Percentiles rank a stretch among this genome's conserved stretches.
Evolutionary conservation across 2,888 invertebrate species (phyloP).

Genomic region (Tetragnatha montana): DNA sequence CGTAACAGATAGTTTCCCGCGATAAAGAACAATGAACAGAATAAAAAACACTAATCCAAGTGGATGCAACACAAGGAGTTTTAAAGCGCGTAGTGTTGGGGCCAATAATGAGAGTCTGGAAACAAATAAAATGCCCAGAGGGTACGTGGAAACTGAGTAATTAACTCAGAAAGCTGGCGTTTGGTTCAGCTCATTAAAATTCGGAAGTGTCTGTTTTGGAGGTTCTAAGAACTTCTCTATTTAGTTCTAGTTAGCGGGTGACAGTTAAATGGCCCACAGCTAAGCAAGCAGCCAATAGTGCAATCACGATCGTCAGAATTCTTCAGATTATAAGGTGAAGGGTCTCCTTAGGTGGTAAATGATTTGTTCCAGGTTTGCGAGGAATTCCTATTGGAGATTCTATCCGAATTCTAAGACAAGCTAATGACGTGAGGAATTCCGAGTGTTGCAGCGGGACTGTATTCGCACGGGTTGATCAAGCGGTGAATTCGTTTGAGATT

Average conservation of each 20-base stretch:
- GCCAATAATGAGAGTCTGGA: constrained; percentile 64
- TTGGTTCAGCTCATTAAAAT: constrained; percentile 67
- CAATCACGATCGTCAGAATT: constrained; percentile 24
- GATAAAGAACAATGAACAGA: constrained; percentile 61
- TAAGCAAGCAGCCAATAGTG: constrained; percentile 5
- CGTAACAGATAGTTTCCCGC: constrained; percentile 62
- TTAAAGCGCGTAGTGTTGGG: constrained; percentile 53
- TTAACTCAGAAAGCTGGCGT: constrained; percentile 69
- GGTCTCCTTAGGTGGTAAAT: constrained; percentile 4
- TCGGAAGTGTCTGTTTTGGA: constrained; percentile 54
- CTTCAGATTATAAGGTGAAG: constrained; percentile 38
- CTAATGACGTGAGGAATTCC: constrained; percentile 15
- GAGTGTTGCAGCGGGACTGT: not conserved
- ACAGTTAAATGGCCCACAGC: constrained; percentile 50
- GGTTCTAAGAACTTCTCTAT: constrained; percentile 34
- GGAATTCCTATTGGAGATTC: constrained; percentile 35
- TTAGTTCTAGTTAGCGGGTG: constrained; percentile 33
- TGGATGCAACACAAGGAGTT: constrained; percentile 41
- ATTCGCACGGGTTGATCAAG: not conserved
- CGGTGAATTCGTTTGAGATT: not conserved
- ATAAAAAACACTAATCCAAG: constrained; percentile 62
- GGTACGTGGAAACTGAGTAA: constrained; percentile 68
- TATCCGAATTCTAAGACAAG: constrained; percentile 25
- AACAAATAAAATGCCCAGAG: constrained; percentile 67
- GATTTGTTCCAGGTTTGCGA: constrained; percentile 1